Conservation (phyloP, 2,113 vertebrate genomes). For the Accipiter virgatus region DNA sequence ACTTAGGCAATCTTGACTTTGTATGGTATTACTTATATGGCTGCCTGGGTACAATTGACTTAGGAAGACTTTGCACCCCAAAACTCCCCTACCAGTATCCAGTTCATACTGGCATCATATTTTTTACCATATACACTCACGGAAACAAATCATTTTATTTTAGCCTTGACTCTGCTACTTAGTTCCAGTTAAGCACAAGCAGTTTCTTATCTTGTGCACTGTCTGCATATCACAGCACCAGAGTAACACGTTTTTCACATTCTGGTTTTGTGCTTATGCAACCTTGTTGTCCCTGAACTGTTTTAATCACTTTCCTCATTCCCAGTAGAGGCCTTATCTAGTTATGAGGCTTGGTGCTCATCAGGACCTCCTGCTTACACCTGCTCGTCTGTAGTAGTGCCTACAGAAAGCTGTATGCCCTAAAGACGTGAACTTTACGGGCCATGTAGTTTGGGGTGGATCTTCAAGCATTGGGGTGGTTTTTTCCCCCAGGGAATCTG, state of each 20-base stretch:
- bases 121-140: neutral
- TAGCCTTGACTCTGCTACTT: neutral
- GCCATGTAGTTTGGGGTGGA: neutral
- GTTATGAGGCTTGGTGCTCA: neutral
- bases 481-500: accelerated
- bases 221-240: neutral
- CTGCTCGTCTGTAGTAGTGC: neutral
- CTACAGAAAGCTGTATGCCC: neutral
- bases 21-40: neutral
- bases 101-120: neutral
- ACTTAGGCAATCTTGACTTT: neutral
- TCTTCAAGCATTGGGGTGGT: neutral
- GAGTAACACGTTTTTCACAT: neutral
- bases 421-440: neutral
- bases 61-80: neutral
- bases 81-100: neutral
- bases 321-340: neutral
- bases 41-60: neutral
- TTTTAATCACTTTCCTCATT: neutral
- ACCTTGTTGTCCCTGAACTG: neutral
- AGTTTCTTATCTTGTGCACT: neutral
- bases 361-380: neutral
- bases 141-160: neutral
- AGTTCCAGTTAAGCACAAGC: neutral
- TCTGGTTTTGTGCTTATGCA: neutral